A percentile compares a stretch with the other conserved stretches of the same genome.
Conservation (phyloP, 2,797 vertebrate species). For the Thaleichthys pacificus region DNA sequence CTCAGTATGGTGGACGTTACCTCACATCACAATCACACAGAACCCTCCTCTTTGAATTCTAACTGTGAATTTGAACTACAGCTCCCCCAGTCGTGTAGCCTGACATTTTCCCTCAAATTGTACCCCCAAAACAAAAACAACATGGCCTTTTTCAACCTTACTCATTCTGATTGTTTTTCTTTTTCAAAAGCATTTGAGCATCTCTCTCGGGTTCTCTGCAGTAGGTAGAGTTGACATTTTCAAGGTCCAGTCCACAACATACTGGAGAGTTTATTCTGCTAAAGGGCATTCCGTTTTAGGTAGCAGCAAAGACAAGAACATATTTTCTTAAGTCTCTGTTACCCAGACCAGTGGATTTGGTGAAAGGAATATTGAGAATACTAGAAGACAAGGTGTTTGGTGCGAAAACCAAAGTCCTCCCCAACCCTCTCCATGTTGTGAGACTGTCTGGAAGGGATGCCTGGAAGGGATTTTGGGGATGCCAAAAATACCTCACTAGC, state of each 20-base stretch:
- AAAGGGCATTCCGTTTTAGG: not conserved
- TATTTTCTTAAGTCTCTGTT: not conserved
- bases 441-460: too few species aligned
- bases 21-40: slow-evolving; percentile 53
- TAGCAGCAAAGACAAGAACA: not conserved
- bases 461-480: too few species aligned
- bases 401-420: too few species aligned
- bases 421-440: too few species aligned
- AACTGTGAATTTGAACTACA: not conserved
- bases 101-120: slow-evolving; percentile 24
- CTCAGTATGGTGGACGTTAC: slow-evolving; percentile 51
- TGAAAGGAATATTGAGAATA: not conserved
- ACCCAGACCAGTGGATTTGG: not conserved
- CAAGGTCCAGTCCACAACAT: too few species aligned
- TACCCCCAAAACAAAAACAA: slow-evolving; percentile 17
- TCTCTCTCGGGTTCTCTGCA: not conserved
- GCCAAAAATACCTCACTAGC: not conserved
- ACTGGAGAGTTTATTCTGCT: too few species aligned
- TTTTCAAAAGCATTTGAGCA: not conserved
- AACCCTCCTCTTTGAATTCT: not conserved
- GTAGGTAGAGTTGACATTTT: not conserved
- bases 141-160: not conserved
- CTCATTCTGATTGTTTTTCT: not conserved
- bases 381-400: too few species aligned
- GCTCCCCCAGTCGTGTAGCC: slow-evolving; percentile 7